These are phyloP conservation scores for Pocillopora grandis DNA, from an alignment of 92 coral and sea anemone genomes.

Conservation along the genomic window DNA sequence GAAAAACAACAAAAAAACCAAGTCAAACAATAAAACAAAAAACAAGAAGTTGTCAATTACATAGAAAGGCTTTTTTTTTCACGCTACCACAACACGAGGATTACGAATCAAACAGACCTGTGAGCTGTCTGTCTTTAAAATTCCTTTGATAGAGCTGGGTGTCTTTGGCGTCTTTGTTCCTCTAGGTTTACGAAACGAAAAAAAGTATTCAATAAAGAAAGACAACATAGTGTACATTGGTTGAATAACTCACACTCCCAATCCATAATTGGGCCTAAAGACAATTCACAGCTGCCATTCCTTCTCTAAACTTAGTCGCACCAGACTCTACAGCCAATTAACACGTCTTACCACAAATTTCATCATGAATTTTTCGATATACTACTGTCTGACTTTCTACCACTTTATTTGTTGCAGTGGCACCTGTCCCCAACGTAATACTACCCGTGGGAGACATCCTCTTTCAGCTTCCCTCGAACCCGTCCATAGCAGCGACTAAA, in stretches of 20 bases:
- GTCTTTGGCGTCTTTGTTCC: slow-evolving; percentile 94
- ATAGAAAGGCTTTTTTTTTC: not conserved
- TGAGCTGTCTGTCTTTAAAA: slow-evolving; percentile 77
- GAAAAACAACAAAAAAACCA: not conserved
- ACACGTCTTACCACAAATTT: too few relatives aligned
- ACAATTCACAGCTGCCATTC: too few relatives aligned
- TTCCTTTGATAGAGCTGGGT: slow-evolving; percentile 84
- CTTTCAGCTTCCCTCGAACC: too few relatives aligned
- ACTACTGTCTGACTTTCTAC: too few relatives aligned
- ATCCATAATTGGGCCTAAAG: too few relatives aligned
- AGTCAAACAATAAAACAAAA: not conserved
- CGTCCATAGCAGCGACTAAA: not conserved
- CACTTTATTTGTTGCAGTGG: too few relatives aligned
- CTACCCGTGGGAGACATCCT: too few relatives aligned
- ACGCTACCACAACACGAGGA: not conserved
- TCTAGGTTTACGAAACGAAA: slow-evolving; percentile 31
- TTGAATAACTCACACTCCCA: too few relatives aligned
- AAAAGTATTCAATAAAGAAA: not conserved
- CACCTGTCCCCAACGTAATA: too few relatives aligned
- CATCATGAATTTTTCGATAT: too few relatives aligned
- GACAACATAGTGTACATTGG: not conserved
- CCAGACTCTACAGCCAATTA: too few relatives aligned
- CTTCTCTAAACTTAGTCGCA: too few relatives aligned
- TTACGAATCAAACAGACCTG: slow-evolving; percentile 17
- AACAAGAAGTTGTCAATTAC: not conserved